phyloP scores from a whole-genome alignment of 2,113 vertebrate genomes.

The Stigmatopora nigra region DNA sequence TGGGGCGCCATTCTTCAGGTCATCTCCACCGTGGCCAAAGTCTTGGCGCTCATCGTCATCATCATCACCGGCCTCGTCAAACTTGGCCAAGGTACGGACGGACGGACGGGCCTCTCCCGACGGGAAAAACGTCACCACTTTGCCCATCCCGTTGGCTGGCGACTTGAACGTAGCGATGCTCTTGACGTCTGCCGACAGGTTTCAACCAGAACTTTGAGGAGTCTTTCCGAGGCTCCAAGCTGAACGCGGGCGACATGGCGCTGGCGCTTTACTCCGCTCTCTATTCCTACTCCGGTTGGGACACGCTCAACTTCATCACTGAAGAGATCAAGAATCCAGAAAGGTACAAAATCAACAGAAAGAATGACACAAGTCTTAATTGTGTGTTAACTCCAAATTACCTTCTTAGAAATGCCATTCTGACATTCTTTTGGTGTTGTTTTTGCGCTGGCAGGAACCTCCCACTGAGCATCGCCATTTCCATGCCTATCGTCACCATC shows the following conservation, averaged over 20 bases:
- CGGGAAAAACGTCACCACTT: no score
- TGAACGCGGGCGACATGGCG: conserved; percentile 68
- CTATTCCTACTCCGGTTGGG: conserved; percentile 79
- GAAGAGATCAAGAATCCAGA: conserved; percentile 78
- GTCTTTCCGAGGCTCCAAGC: conserved; percentile 68
- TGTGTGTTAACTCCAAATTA: no score
- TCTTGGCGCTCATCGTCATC: conserved; percentile 74
- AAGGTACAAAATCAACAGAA: conserved; percentile 47
- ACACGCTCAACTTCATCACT: conserved; percentile 77
- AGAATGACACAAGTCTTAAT: no score
- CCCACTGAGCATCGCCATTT: conserved; percentile 74
- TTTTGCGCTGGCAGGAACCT: conserved; percentile 61
- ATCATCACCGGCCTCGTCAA: conserved; percentile 70
- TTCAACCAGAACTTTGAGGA: conserved; percentile 69
- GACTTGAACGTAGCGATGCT: no score
- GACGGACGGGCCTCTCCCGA: no score
- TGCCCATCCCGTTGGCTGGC: no score
- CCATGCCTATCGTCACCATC: conserved; percentile 76
- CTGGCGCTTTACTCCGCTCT: conserved; percentile 75
- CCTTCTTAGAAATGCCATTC: not conserved
- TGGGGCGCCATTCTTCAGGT: conserved; percentile 77
- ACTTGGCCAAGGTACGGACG: conserved; percentile 68
- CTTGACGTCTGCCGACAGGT: conserved; percentile 42
- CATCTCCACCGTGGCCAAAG: conserved; percentile 73
- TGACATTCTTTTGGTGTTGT: no score